phyloP scores from a whole-genome alignment of 2,113 vertebrate genomes.

The Actinemys pallida region DNA sequence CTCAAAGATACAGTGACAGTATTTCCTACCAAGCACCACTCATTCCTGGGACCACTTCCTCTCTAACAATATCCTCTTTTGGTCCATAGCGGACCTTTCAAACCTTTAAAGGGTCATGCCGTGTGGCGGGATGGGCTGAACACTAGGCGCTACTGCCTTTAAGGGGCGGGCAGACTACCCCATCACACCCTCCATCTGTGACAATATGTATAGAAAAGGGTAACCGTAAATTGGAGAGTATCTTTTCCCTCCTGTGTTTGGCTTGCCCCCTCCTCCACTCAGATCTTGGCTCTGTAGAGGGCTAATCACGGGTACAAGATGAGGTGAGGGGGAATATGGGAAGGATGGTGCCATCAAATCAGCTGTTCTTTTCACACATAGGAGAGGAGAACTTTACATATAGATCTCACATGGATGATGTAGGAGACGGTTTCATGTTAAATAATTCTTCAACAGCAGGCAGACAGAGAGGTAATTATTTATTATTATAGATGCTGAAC shows the following conservation, averaged over 20 bases:
- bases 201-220: background rate
- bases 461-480: background rate
- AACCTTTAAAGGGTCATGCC: background rate
- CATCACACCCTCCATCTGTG: background rate
- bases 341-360: background rate
- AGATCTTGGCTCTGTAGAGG: background rate
- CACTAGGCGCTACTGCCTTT: background rate
- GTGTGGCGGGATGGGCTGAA: background rate
- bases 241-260: background rate
- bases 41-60: background rate
- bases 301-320: rapidly evolving
- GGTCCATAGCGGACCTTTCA: background rate
- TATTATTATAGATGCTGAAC: background rate
- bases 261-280: rapidly evolving
- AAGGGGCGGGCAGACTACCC: background rate
- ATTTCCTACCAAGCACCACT: background rate
- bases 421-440: background rate
- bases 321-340: background rate
- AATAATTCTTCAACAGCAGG: background rate
- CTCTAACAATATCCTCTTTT: background rate
- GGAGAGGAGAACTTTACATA: background rate
- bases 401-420: background rate
- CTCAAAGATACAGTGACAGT: background rate
- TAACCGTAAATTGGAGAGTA: background rate
- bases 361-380: background rate